A percentile compares a stretch with the other conserved stretches of the same genome.
Evolutionary conservation across 2,113 vertebrate genomes (phyloP).

Genomic region (Pogona vitticeps): DNA sequence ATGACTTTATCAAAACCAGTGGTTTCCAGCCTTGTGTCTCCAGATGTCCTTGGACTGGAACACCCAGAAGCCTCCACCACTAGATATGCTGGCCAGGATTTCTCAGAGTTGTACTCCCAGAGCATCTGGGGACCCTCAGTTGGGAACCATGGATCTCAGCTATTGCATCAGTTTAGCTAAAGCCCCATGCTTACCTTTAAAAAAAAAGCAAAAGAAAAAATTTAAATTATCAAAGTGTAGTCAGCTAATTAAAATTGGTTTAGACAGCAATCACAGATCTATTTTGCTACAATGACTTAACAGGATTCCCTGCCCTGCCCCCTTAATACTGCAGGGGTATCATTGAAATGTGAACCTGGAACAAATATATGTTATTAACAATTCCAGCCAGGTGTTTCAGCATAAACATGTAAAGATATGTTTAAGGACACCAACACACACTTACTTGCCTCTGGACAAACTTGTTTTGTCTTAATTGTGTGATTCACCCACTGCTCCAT

Average conservation of each 20-base stretch:
- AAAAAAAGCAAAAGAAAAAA: not conserved
- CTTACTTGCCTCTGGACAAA: constrained; percentile 72
- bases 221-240: constrained; percentile 61
- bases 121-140: too few relatives aligned
- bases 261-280: constrained; percentile 80
- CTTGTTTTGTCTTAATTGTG: constrained; percentile 77
- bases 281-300: constrained; percentile 82
- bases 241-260: constrained; percentile 79
- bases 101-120: too few relatives aligned
- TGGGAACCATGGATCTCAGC: too few relatives aligned
- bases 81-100: too few relatives aligned
- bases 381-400: constrained; percentile 81
- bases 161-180: too few relatives aligned
- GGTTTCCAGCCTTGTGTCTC: too few relatives aligned
- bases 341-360: constrained; percentile 80
- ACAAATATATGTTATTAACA: constrained; percentile 74
- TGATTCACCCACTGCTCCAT: constrained; percentile 76
- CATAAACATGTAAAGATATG: constrained; percentile 79
- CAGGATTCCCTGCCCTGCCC: constrained; percentile 63
- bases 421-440: constrained; percentile 76
- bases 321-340: constrained; percentile 72
- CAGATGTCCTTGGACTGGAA: too few relatives aligned
- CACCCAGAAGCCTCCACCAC: too few relatives aligned
- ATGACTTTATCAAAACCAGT: too few relatives aligned
- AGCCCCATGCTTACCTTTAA: not conserved